Percentiles rank a stretch among this genome's conserved stretches.
phyloP scores from a whole-genome alignment of 1,140 invertebrate species.

The Orchesella cincta region DNA sequence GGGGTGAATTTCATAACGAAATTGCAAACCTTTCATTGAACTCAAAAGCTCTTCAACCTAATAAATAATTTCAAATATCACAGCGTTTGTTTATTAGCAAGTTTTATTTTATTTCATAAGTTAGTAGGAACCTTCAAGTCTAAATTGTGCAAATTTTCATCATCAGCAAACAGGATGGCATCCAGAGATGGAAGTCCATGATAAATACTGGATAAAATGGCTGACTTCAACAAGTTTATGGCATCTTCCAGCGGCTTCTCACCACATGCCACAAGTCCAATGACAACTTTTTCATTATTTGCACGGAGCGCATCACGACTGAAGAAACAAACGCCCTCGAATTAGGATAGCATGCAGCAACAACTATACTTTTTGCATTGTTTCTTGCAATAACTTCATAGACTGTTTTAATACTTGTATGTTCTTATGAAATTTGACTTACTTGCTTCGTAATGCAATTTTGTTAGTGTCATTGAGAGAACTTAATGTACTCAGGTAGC shows the following conservation, averaged over 20 bases:
- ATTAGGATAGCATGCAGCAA: no score
- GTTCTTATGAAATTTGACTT: no score
- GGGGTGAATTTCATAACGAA: slow-evolving; percentile 72
- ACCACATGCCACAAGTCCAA: neutral
- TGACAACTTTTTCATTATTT: neutral
- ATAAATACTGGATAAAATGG: neutral
- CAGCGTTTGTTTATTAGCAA: neutral
- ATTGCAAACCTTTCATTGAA: slow-evolving; percentile 49
- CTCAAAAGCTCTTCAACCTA: neutral
- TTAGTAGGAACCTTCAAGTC: neutral
- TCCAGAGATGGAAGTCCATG: neutral
- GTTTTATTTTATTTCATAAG: neutral
- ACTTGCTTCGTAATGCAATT: neutral
- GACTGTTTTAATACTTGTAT: no score
- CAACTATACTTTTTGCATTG: no score
- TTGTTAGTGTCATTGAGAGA: neutral
- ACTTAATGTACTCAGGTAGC: neutral
- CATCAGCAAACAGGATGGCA: neutral
- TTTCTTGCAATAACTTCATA: neutral
- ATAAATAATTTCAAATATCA: neutral
- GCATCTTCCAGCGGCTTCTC: neutral
- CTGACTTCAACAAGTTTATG: neutral
- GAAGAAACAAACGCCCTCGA: no score
- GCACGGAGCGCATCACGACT: no score
- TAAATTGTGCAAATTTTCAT: neutral